Conservation (phyloP, 2,113 vertebrate species). For the Cricetomys ansorgei region DNA sequence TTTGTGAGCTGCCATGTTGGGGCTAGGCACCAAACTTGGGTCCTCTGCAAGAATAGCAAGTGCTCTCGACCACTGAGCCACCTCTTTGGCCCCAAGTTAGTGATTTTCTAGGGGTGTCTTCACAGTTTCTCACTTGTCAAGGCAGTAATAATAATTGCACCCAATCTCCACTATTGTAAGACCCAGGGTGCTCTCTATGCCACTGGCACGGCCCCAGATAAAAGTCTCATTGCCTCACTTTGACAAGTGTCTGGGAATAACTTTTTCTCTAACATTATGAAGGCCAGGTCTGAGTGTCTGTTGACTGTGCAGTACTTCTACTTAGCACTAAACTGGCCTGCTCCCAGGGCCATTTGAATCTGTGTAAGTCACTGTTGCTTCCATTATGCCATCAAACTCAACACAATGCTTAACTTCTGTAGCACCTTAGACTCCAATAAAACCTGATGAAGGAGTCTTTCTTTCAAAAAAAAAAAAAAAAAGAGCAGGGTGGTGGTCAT, state of each 20-base stretch:
- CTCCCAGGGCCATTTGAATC: background rate
- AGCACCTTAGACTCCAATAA: background rate
- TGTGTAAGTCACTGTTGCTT: background rate
- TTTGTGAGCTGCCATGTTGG: background rate
- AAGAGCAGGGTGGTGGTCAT: no score
- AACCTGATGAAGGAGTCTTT: background rate
- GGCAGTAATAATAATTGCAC: background rate
- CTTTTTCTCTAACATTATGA: background rate
- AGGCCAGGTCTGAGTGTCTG: background rate
- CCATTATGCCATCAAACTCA: background rate
- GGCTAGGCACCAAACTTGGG: background rate
- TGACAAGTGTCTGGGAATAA: background rate
- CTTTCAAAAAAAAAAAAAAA: background rate
- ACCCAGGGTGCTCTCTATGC: background rate
- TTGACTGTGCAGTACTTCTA: background rate
- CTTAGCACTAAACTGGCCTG: background rate
- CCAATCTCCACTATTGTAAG: no score
- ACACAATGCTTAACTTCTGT: background rate
- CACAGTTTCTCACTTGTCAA: background rate
- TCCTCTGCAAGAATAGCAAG: background rate
- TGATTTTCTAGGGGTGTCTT: background rate
- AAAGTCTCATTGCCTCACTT: background rate
- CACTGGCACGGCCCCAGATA: background rate
- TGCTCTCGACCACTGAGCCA: background rate
- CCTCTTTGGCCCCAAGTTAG: background rate